Evolutionary conservation across 2,888 invertebrate genomes (phyloP).

Genomic region (Trachelus tabidus): DNA sequence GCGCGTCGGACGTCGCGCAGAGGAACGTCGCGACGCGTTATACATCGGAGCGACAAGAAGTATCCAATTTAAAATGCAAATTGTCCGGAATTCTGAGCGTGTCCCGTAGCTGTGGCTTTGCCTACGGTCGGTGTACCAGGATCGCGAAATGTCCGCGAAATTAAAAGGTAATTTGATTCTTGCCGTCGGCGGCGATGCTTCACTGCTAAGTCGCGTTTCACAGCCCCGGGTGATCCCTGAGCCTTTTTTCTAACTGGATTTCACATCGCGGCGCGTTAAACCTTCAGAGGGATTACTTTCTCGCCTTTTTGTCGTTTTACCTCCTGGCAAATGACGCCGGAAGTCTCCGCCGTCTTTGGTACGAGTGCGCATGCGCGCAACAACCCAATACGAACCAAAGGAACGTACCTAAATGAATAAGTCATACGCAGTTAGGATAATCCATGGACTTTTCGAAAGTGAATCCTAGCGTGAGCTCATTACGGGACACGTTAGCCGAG

Average conservation of each 20-base stretch:
- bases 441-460: conserved; percentile 8
- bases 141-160: conserved; percentile 58
- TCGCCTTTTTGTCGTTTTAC: neutral
- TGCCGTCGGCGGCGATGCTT: conserved; percentile 24
- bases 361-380: neutral
- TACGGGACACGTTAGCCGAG: neutral
- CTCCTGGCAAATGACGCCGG: neutral
- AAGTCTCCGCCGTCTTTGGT: neutral
- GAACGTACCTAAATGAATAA: neutral
- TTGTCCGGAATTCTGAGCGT: conserved; percentile 56
- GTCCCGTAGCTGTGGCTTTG: conserved; percentile 39
- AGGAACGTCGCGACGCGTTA: neutral
- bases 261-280: neutral
- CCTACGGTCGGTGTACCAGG: conserved; percentile 28
- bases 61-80: conserved; percentile 62
- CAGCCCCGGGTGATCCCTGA: conserved; percentile 15
- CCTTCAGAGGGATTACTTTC: neutral
- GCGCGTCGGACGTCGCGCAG: neutral
- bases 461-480: conserved; percentile 14
- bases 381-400: neutral
- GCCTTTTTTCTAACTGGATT: conserved; percentile 16
- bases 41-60: conserved; percentile 1
- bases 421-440: neutral
- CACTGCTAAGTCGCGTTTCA: neutral
- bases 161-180: conserved; percentile 64